phyloP scores from a whole-genome alignment of 2,888 invertebrate species.

The Julus scandinavius region DNA sequence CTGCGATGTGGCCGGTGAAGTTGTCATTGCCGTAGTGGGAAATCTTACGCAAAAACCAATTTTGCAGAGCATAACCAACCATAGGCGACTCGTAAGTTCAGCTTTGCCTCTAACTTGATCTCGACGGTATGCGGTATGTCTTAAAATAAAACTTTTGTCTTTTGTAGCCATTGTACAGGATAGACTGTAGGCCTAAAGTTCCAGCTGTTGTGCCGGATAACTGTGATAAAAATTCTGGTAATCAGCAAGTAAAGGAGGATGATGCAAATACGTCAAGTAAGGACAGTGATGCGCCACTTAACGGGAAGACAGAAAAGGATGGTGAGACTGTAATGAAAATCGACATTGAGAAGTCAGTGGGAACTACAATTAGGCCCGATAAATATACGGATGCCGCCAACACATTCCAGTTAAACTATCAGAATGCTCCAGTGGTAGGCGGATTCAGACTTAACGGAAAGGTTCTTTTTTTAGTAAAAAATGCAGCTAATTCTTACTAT shows the following conservation, averaged over 20 bases:
- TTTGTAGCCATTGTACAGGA: conserved; percentile 50
- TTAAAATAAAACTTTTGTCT: neutral
- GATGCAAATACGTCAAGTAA: neutral
- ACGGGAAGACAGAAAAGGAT: neutral
- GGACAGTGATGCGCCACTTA: neutral
- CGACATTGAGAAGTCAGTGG: neutral
- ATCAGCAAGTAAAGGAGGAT: neutral
- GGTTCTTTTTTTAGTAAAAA: neutral
- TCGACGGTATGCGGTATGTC: neutral
- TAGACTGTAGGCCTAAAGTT: neutral
- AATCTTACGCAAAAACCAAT: neutral
- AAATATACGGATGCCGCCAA: neutral
- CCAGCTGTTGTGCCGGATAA: neutral
- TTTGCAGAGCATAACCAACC: neutral
- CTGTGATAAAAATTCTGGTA: neutral
- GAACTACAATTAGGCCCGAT: neutral
- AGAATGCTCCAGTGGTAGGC: conserved; percentile 37
- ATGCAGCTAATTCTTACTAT: neutral
- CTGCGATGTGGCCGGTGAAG: conserved; percentile 54
- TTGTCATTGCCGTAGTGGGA: conserved; percentile 44
- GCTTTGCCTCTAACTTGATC: neutral
- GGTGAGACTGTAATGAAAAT: neutral
- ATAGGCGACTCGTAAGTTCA: conserved; percentile 43
- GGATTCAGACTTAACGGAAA: neutral
- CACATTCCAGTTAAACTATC: neutral